Conservation (phyloP, 2,888 invertebrate genomes). For the Limnephilus auricula region DNA sequence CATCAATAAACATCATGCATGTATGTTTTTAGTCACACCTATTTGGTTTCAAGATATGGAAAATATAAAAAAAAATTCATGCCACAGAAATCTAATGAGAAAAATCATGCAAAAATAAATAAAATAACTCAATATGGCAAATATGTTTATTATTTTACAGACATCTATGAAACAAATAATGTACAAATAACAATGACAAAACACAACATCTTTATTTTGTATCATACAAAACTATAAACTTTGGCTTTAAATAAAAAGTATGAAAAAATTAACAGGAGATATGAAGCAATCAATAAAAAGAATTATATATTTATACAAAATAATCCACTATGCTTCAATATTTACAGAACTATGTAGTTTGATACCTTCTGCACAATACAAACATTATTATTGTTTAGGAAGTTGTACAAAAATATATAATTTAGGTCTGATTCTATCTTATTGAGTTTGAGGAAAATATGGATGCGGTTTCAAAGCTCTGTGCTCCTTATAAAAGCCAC, state of each 20-base stretch:
- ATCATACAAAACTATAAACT: constrained; percentile 57
- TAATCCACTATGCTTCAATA: not conserved
- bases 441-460: not conserved
- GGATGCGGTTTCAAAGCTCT: not conserved
- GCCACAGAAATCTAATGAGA: not conserved
- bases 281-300: constrained; percentile 38
- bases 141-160: constrained; percentile 68
- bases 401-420: not conserved
- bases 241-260: constrained; percentile 58
- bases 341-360: not conserved
- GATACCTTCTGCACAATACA: not conserved
- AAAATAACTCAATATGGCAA: constrained; percentile 62
- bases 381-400: not conserved
- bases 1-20: not conserved
- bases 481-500: not conserved
- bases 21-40: not conserved
- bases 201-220: constrained; percentile 53
- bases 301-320: not conserved
- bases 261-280: constrained; percentile 52
- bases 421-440: not conserved
- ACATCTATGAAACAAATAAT: constrained; percentile 66
- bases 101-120: constrained; percentile 50
- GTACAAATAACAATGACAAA: constrained; percentile 66
- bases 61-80: not conserved
- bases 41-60: not conserved